These are phyloP conservation scores for Morinoia aosen DNA, from an alignment of 2,888 invertebrate genomes.

Conservation along the genomic window DNA sequence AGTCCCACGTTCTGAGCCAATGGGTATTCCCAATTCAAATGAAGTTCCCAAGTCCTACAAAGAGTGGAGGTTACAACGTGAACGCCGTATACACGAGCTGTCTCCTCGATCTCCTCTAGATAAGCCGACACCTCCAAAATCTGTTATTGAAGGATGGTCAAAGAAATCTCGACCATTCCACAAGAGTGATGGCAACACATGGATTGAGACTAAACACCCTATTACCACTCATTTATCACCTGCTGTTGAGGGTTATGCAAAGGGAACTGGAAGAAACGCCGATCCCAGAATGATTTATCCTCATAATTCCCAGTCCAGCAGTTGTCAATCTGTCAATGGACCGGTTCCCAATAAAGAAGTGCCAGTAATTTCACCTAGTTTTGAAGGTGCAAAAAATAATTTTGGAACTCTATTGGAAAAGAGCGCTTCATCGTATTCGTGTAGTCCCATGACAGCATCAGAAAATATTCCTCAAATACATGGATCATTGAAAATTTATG, in stretches of 20 bases:
- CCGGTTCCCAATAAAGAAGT: background rate
- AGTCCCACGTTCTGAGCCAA: background rate
- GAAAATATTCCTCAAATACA: background rate
- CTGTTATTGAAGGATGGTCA: slow-evolving; percentile 44
- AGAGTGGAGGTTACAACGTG: slow-evolving; percentile 35
- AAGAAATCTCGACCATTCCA: background rate
- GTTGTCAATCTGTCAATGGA: background rate
- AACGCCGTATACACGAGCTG: background rate
- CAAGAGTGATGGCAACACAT: background rate
- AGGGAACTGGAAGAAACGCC: background rate
- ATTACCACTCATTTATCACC: background rate
- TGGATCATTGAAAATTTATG: background rate
- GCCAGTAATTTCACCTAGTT: background rate
- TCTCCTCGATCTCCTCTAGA: slow-evolving; percentile 4
- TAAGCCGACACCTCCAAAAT: background rate
- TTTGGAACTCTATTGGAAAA: background rate
- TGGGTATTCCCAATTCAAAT: background rate
- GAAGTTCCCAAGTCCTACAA: slow-evolving; percentile 45
- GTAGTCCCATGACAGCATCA: background rate
- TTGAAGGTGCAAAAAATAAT: background rate
- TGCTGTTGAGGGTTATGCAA: background rate
- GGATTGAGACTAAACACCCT: background rate
- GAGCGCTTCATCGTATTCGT: background rate
- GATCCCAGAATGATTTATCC: background rate
- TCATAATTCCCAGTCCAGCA: background rate